These are phyloP conservation scores for Opisthocomus hoazin DNA, from an alignment of 2,113 vertebrate species.

Conservation along the genomic window DNA sequence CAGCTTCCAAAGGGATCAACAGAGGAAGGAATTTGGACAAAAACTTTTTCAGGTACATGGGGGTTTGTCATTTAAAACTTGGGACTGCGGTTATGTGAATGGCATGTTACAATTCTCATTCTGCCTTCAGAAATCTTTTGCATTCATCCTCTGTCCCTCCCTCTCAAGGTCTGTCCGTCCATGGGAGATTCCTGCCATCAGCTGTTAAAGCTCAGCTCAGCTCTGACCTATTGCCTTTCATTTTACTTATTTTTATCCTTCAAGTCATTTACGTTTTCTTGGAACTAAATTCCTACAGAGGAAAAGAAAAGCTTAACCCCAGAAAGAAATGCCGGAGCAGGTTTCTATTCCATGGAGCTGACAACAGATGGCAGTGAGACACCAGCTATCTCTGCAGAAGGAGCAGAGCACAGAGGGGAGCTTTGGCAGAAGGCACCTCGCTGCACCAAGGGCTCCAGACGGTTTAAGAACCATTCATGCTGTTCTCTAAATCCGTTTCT, in stretches of 20 bases:
- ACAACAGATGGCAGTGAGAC: constrained; percentile 62
- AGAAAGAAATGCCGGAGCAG: background rate
- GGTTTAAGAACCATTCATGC: background rate
- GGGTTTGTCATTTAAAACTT: background rate
- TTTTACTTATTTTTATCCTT: background rate
- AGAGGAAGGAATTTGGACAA: background rate
- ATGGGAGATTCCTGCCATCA: background rate
- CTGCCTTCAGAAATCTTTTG: background rate
- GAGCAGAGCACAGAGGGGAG: background rate
- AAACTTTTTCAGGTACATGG: background rate
- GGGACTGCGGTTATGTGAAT: background rate
- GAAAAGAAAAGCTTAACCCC: background rate
- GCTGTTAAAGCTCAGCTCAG: background rate
- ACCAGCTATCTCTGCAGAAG: background rate
- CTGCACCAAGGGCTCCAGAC: background rate
- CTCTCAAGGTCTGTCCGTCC: background rate
- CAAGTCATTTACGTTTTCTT: background rate
- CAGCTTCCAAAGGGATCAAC: background rate
- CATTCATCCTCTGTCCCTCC: background rate
- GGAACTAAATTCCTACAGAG: background rate
- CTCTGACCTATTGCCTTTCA: background rate
- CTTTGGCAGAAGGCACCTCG: background rate
- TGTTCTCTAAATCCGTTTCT: background rate
- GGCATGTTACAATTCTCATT: background rate
- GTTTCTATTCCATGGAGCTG: background rate